Percentiles rank a stretch among this genome's conserved stretches.
These are phyloP conservation scores for Spilarctia lutea DNA, from an alignment of 2,888 invertebrate genomes.

Conservation along the genomic window DNA sequence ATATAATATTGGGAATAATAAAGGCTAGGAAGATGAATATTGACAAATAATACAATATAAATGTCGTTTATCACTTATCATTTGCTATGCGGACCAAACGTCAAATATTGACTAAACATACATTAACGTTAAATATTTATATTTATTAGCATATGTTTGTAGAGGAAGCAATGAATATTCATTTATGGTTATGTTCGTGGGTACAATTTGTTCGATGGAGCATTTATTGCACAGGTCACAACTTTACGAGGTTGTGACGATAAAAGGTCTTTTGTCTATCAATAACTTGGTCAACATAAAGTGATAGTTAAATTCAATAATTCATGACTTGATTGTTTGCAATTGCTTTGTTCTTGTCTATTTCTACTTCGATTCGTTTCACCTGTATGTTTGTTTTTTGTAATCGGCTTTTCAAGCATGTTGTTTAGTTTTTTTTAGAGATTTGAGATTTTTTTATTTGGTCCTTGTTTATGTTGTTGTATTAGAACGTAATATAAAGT, in stretches of 20 bases:
- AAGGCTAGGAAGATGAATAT: too few relatives aligned
- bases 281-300: not conserved
- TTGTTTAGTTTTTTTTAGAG: too few relatives aligned
- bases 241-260: not conserved
- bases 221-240: conserved; percentile 25
- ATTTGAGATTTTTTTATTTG: too few relatives aligned
- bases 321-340: not conserved
- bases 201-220: conserved; percentile 28
- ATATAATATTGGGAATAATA: too few relatives aligned
- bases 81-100: conserved; percentile 2
- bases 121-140: conserved; percentile 22
- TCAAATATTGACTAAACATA: conserved; percentile 14
- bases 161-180: conserved; percentile 32
- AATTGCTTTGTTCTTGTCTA: not conserved
- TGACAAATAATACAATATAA: not conserved
- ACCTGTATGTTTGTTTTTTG: not conserved
- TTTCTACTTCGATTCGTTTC: not conserved
- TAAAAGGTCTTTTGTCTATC: not conserved
- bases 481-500: not conserved
- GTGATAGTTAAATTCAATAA: not conserved
- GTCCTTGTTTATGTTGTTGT: not conserved
- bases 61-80: conserved; percentile 7
- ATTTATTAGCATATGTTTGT: conserved; percentile 24
- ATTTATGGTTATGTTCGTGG: conserved; percentile 30
- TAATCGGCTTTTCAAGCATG: too few relatives aligned